Evolutionary conservation across 2,888 invertebrate genomes (phyloP).

Genomic region (Anticlea derivata): DNA sequence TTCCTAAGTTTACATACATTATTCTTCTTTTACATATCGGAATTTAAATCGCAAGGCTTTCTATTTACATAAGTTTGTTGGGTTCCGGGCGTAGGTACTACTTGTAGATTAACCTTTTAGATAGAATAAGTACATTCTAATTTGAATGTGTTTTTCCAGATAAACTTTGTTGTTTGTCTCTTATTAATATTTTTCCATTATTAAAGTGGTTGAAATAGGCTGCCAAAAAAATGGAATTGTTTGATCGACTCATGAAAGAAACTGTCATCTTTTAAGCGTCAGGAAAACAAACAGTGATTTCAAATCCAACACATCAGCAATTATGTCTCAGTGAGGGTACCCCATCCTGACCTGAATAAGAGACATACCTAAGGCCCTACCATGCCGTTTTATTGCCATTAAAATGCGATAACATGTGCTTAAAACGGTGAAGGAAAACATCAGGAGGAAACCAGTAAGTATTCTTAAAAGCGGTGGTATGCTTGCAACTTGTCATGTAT

Average conservation of each 20-base stretch:
- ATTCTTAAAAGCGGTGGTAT: too few relatives aligned
- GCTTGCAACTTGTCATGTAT: too few relatives aligned
- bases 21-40: conserved; percentile 39
- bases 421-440: too few relatives aligned
- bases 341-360: not conserved
- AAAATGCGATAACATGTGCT: too few relatives aligned
- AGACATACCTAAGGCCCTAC: too few relatives aligned
- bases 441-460: too few relatives aligned
- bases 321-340: not conserved
- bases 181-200: too few relatives aligned
- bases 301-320: not conserved
- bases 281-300: not conserved
- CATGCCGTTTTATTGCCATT: too few relatives aligned
- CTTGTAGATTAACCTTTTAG: conserved; percentile 27
- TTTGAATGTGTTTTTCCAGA: conserved; percentile 9
- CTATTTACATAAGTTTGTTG: conserved; percentile 37
- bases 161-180: conserved; percentile 2
- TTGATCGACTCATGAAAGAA: too few relatives aligned
- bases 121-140: conserved; percentile 14
- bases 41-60: conserved; percentile 37
- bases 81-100: conserved; percentile 22
- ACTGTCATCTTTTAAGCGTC: too few relatives aligned
- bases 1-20: conserved; percentile 39
- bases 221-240: too few relatives aligned
- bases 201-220: not conserved